A percentile compares a stretch with the other conserved stretches of the same genome.
Conservation (phyloP, 2,797 vertebrate genomes). For the Allobates femoralis region DNA sequence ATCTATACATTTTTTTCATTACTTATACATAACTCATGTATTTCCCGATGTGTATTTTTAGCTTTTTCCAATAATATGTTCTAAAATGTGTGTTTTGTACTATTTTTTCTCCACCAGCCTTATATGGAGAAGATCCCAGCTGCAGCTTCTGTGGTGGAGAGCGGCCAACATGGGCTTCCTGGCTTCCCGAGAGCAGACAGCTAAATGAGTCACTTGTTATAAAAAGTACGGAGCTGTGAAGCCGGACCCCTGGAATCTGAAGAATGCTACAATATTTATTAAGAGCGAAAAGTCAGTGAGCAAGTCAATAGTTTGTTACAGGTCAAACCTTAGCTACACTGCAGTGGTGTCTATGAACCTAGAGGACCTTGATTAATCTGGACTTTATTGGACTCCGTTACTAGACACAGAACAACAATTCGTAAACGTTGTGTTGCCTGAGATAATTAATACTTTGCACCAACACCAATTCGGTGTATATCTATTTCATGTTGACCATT, state of each 20-base stretch:
- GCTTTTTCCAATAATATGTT: neutral
- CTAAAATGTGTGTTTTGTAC: constrained; percentile 7
- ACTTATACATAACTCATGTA: neutral
- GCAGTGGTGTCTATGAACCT: neutral
- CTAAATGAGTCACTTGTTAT: constrained; percentile 61
- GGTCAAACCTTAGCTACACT: constrained; percentile 18
- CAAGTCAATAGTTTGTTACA: constrained; percentile 56
- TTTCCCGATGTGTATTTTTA: neutral
- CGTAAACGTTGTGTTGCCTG: neutral
- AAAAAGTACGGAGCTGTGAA: constrained; percentile 36
- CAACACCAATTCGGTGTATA: no score
- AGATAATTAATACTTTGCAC: no score
- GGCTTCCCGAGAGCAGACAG: constrained; percentile 38
- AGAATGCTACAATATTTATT: constrained; percentile 57
- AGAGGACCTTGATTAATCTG: neutral
- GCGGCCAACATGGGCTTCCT: constrained; percentile 36
- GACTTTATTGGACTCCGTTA: neutral
- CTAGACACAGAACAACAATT: neutral
- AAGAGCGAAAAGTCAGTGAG: constrained; percentile 46
- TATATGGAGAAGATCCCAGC: constrained; percentile 55
- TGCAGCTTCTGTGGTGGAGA: constrained; percentile 55
- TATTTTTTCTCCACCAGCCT: constrained; percentile 39
- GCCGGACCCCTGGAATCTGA: constrained; percentile 45
- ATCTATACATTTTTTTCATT: neutral
- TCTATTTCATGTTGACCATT: no score